Conservation (phyloP, 2,888 invertebrate genomes). For the Tridacna crocea region DNA sequence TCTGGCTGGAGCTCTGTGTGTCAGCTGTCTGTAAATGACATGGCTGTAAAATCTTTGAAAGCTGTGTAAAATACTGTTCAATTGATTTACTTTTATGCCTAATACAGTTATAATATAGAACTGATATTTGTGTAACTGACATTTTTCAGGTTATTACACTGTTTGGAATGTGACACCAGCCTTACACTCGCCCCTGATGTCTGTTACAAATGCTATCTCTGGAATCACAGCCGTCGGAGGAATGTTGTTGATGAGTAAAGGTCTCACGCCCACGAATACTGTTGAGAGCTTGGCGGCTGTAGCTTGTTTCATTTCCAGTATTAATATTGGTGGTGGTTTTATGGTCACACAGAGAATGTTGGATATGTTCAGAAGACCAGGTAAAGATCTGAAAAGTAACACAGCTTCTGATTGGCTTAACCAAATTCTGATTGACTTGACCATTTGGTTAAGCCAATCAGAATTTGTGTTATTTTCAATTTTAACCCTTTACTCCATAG, state of each 20-base stretch:
- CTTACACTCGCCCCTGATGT: conserved; percentile 95
- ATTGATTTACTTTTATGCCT: no score
- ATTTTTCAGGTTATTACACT: conserved; percentile 89
- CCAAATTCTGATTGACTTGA: no score
- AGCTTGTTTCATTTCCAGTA: conserved; percentile 94
- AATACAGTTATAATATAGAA: no score
- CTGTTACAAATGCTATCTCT: conserved; percentile 95
- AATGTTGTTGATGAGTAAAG: conserved; percentile 93
- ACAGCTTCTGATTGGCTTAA: no score
- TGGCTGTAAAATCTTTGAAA: no score
- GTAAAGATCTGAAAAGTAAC: conserved; percentile 58
- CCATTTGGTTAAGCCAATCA: no score
- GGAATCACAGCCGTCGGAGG: conserved; percentile 97
- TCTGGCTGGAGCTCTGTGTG: no score
- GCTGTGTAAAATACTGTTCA: no score
- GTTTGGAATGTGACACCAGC: conserved; percentile 97
- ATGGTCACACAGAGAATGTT: conserved; percentile 95
- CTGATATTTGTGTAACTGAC: no score
- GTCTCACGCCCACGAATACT: conserved; percentile 89
- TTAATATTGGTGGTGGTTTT: conserved; percentile 96
- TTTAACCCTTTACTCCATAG: no score
- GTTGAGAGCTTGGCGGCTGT: conserved; percentile 90
- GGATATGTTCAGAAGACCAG: conserved; percentile 92
- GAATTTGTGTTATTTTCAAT: no score
- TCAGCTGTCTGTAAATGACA: no score